Percentiles rank a stretch among this genome's conserved stretches.
Conservation (phyloP, 2,113 vertebrate genomes). For the Riparia riparia region DNA sequence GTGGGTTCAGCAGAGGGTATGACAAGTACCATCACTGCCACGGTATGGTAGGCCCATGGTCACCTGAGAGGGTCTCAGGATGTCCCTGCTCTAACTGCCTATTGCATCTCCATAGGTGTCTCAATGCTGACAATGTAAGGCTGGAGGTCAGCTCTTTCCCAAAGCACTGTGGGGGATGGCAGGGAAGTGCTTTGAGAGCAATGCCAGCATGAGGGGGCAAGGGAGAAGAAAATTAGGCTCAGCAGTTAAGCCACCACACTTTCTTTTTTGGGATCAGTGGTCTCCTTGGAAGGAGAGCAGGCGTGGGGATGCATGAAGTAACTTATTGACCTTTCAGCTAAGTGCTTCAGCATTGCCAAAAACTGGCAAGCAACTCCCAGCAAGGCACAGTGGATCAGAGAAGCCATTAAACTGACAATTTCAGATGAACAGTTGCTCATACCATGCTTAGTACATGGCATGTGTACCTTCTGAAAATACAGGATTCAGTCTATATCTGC, state of each 20-base stretch:
- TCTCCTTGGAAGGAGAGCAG: conserved; percentile 49
- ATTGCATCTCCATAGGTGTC: background rate
- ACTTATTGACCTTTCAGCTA: background rate
- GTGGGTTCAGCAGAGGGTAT: background rate
- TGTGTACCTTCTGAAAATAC: conserved; percentile 74
- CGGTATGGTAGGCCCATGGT: fast-evolving
- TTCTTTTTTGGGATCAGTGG: conserved; percentile 8
- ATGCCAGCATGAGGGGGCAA: background rate
- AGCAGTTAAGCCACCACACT: background rate
- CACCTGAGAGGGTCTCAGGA: fast-evolving
- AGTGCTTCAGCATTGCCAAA: conserved; percentile 33
- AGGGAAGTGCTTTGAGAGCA: background rate
- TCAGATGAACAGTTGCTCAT: conserved; percentile 26
- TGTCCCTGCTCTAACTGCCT: background rate
- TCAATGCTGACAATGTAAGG: fast-evolving
- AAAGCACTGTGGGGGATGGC: fast-evolving
- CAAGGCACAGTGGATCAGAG: conserved; percentile 26
- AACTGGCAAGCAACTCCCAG: conserved; percentile 34
- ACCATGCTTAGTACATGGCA: conserved; percentile 52
- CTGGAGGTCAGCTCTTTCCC: background rate
- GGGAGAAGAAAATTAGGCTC: background rate
- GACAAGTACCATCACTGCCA: background rate
- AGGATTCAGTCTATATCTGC: conserved; percentile 78
- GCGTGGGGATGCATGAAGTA: background rate
- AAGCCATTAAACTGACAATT: conserved; percentile 41